phyloP scores from a whole-genome alignment of 37 sponge, comb jelly and placozoan genomes.

The Haliclona indistincta region DNA sequence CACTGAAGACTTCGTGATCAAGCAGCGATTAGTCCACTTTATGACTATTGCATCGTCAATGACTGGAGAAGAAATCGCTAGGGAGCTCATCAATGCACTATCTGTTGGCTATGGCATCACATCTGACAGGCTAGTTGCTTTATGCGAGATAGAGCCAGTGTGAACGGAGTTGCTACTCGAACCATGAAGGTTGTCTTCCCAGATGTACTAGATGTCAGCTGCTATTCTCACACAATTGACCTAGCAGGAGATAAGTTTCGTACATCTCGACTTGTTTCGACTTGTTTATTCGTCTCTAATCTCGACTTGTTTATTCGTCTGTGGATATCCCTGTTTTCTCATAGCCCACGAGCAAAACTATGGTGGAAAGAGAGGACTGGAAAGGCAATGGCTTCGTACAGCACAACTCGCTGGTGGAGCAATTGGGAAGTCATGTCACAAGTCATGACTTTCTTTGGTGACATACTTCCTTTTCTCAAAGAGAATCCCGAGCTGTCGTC shows the following conservation, averaged over 20 bases:
- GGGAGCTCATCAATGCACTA: slow-evolving; percentile 3
- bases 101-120: neutral
- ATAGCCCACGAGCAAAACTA: slow-evolving; percentile 2
- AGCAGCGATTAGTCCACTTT: slow-evolving; percentile 19
- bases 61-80: slow-evolving; percentile 22
- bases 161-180: slow-evolving; percentile 14
- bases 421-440: slow-evolving; percentile 7
- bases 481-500: neutral
- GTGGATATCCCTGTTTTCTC: slow-evolving; percentile 14
- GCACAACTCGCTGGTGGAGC: slow-evolving; percentile 27
- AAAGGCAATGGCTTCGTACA: neutral
- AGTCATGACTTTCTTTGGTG: slow-evolving; percentile 7
- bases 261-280: neutral
- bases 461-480: slow-evolving; percentile 9
- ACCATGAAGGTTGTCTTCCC: slow-evolving; percentile 23
- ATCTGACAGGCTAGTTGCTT: neutral
- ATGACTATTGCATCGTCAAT: slow-evolving; percentile 2
- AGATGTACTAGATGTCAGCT: slow-evolving; percentile 8
- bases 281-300: neutral
- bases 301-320: neutral
- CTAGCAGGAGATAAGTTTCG: neutral
- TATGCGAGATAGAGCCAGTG: slow-evolving; percentile 21
- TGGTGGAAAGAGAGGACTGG: slow-evolving; percentile 10
- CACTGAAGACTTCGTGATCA: neutral
- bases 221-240: neutral